A percentile compares a stretch with the other conserved stretches of the same genome.
Evolutionary conservation across 2,113 vertebrate species (phyloP).

Genomic region (Pandion haliaetus): DNA sequence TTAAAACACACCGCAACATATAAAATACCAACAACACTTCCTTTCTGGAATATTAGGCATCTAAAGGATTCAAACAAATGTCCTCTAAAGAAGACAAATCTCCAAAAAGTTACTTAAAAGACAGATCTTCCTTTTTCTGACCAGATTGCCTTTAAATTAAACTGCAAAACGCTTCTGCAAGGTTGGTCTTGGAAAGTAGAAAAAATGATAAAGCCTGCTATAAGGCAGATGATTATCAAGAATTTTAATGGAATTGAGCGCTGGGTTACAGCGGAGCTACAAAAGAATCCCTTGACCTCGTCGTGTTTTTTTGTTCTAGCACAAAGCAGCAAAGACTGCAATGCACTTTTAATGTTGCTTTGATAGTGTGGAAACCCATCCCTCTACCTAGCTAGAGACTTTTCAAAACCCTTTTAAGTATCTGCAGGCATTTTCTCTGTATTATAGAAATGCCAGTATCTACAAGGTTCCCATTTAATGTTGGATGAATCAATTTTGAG

Average conservation of each 20-base stretch:
- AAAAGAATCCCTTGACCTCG: slow-evolving; percentile 40
- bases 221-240: slow-evolving; percentile 57
- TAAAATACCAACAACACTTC: not conserved
- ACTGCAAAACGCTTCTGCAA: slow-evolving; percentile 18
- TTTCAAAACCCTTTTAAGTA: slow-evolving; percentile 3
- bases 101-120: not conserved
- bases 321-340: slow-evolving; percentile 26
- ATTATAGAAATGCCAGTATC: not conserved
- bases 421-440: not conserved
- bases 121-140: not conserved
- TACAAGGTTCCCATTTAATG: not conserved
- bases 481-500: not conserved
- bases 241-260: slow-evolving; percentile 25
- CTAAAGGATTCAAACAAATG: not conserved
- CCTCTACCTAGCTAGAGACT: not conserved
- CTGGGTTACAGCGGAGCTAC: not conserved
- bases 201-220: not conserved
- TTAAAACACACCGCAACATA: not conserved
- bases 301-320: slow-evolving; percentile 43
- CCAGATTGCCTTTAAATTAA: slow-evolving; percentile 25
- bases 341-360: not conserved
- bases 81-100: not conserved
- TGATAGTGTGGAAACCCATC: not conserved
- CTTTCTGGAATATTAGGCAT: not conserved
- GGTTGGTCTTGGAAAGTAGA: slow-evolving; percentile 42